Conservation (phyloP, 1,140 invertebrate species). For the Alviniconcha marisindica region DNA sequence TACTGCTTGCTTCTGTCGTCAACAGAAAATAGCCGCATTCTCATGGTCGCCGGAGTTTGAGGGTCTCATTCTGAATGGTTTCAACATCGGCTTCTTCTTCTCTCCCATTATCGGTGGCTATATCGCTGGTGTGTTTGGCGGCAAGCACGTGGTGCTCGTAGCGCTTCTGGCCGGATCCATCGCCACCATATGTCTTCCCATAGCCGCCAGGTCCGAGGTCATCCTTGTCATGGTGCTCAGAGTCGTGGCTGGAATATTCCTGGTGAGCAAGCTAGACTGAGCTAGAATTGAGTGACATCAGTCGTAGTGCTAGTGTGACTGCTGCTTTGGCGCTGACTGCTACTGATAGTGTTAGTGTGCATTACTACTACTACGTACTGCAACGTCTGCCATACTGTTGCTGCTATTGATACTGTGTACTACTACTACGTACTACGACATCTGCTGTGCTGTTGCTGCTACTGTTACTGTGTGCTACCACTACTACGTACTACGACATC, state of each 20-base stretch:
- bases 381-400: no score
- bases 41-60: conserved; percentile 65
- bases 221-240: conserved; percentile 36
- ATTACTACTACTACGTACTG: no score
- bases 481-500: no score
- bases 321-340: no score
- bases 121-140: conserved; percentile 81
- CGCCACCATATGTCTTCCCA: conserved; percentile 43
- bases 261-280: conserved; percentile 44
- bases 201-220: conserved; percentile 29
- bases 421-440: no score
- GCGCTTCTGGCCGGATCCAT: conserved; percentile 37
- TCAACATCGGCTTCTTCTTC: conserved; percentile 87
- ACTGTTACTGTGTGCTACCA: no score
- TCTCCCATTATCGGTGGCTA: conserved; percentile 85
- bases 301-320: no score
- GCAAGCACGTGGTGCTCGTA: conserved; percentile 59
- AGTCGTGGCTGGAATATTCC: conserved; percentile 35
- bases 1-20: neutral
- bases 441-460: no score
- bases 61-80: conserved; percentile 88
- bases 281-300: no score
- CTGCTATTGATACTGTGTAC: no score
- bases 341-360: no score
- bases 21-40: conserved; percentile 29